Evolutionary conservation across 2,797 vertebrate genomes (phyloP).

Genomic region (Gadopsis bispinosus): DNA sequence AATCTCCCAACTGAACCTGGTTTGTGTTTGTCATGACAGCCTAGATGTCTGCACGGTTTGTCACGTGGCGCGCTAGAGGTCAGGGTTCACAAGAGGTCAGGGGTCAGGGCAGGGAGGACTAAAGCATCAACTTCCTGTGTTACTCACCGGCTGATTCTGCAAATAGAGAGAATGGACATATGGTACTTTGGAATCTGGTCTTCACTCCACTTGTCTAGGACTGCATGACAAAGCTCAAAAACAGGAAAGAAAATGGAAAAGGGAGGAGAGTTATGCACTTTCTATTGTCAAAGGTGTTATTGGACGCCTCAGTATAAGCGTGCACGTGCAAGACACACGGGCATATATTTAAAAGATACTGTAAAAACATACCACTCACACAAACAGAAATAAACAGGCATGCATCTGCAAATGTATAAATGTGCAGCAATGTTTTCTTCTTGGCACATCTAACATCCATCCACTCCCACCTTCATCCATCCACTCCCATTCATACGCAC

Average conservation of each 20-base stretch:
- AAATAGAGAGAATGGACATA: conserved; percentile 51
- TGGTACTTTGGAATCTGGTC: conserved; percentile 66
- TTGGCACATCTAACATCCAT: conserved; percentile 35
- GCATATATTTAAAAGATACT: conserved; percentile 34
- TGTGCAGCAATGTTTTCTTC: conserved; percentile 41
- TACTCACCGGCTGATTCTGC: conserved; percentile 60
- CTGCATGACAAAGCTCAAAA: conserved; percentile 50
- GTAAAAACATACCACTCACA: conserved; percentile 16
- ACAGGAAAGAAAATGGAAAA: conserved; percentile 61
- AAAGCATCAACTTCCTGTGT: conserved; percentile 77
- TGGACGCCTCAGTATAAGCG: conserved; percentile 24
- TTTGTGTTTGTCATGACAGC: conserved; percentile 78
- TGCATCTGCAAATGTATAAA: conserved; percentile 13
- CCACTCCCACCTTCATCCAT: conserved; percentile 33
- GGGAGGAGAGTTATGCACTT: conserved; percentile 30
- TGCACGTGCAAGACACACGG: conserved; percentile 13
- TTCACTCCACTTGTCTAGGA: conserved; percentile 23
- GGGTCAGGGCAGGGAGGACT: conserved; percentile 65
- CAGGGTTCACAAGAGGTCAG: conserved; percentile 70
- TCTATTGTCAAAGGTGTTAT: conserved; percentile 33
- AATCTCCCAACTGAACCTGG: conserved; percentile 69
- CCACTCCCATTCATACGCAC: conserved; percentile 14
- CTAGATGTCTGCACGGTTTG: conserved; percentile 59
- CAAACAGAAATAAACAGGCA: conserved; percentile 13
- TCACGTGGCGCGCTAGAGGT: conserved; percentile 65